Conservation (phyloP, 2,797 vertebrate genomes). For the Argentina silus region DNA sequence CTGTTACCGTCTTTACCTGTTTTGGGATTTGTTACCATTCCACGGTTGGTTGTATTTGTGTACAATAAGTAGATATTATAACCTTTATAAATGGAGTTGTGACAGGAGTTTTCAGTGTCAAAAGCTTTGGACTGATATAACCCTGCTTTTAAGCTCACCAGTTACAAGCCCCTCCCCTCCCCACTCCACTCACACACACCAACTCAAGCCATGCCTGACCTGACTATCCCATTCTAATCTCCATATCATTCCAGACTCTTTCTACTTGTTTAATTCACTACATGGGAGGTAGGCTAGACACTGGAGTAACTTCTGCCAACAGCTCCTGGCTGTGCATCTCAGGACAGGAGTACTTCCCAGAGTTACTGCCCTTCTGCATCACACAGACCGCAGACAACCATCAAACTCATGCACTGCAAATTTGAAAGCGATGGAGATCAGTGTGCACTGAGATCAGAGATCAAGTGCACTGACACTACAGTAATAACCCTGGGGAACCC, state of each 20-base stretch:
- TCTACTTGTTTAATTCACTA: constrained; percentile 22
- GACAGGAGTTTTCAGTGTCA: constrained; percentile 28
- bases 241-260: constrained; percentile 10
- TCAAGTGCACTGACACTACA: constrained; percentile 13
- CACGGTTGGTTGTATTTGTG: not conserved
- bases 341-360: constrained; percentile 14
- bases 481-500: constrained; percentile 24
- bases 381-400: constrained; percentile 33
- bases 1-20: not conserved
- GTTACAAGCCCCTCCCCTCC: not conserved
- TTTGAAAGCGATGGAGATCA: constrained; percentile 18
- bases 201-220: constrained; percentile 63
- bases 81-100: too few relatives aligned
- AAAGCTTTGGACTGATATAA: constrained; percentile 59
- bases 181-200: constrained; percentile 60
- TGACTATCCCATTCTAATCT: constrained; percentile 33
- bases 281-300: constrained; percentile 21
- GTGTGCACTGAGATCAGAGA: not conserved
- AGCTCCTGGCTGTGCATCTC: constrained; percentile 18
- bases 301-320: constrained; percentile 21
- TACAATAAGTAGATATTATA: too few relatives aligned
- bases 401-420: constrained; percentile 51
- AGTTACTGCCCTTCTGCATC: constrained; percentile 29
- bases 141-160: constrained; percentile 43
- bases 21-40: constrained; percentile 11